A percentile compares a stretch with the other conserved stretches of the same genome.
Evolutionary conservation across 2,797 vertebrate species (phyloP).

Genomic region (Menidia menidia): DNA sequence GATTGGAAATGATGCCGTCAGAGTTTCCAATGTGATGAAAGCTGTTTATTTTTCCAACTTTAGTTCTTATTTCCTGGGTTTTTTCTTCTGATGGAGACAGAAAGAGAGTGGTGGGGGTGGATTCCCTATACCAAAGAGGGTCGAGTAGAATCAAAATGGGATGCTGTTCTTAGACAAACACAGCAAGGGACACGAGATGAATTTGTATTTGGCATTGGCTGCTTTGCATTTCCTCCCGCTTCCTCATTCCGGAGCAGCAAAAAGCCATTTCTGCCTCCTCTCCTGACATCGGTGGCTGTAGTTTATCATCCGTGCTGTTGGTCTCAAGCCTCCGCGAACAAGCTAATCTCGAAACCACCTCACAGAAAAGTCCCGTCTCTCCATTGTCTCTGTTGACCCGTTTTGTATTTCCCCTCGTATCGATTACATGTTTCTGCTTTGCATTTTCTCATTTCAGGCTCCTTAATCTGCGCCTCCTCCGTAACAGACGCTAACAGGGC

Average conservation of each 20-base stretch:
- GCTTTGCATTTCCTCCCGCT: not conserved
- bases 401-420: constrained; percentile 9
- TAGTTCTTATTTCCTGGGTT: too few species aligned
- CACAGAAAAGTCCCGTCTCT: constrained; percentile 11
- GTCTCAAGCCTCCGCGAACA: constrained; percentile 19
- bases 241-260: constrained; percentile 8
- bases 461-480: not conserved
- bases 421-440: not conserved
- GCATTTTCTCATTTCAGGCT: not conserved
- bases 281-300: constrained; percentile 16
- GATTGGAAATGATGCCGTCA: too few species aligned
- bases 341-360: constrained; percentile 24
- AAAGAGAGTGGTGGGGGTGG: constrained; percentile 3
- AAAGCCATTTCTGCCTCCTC: constrained; percentile 10
- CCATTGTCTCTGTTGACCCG: not conserved
- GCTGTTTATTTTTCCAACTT: too few species aligned
- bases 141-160: constrained; percentile 8
- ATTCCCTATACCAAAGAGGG: constrained; percentile 13
- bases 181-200: not conserved
- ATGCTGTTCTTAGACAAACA: constrained; percentile 16
- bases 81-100: constrained; percentile 1
- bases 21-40: too few species aligned
- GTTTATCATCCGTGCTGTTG: constrained; percentile 22
- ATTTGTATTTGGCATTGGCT: constrained; percentile 5
- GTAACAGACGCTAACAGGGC: constrained; percentile 29